Evolutionary conservation across 2,888 invertebrate species (phyloP).

Genomic region (Caradrina clavipalpis): DNA sequence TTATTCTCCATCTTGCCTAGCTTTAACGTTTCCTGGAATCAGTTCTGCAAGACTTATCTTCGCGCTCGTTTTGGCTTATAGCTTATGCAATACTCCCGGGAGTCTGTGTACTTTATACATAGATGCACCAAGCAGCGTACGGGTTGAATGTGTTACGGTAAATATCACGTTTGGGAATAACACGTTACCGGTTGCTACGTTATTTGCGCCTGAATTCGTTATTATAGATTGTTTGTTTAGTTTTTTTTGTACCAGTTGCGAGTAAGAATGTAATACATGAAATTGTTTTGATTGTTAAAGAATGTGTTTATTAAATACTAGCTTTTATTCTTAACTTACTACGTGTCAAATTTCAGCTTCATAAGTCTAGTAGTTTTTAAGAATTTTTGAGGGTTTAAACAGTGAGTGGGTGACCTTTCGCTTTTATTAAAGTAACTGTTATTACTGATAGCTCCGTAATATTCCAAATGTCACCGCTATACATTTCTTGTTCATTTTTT

Average conservation of each 20-base stretch:
- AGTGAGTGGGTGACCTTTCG: too few species aligned
- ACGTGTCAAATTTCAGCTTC: too few species aligned
- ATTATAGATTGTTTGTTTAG: background rate
- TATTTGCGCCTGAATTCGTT: background rate
- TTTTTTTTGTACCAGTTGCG: background rate
- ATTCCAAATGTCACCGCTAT: background rate
- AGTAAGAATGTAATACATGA: background rate
- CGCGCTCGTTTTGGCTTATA: conserved; percentile 34
- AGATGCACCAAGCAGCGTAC: conserved; percentile 30
- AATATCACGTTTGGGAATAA: conserved; percentile 51
- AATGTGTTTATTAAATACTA: background rate
- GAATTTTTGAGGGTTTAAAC: background rate
- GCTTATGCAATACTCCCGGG: conserved; percentile 57
- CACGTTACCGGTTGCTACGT: conserved; percentile 11
- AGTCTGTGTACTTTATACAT: conserved; percentile 28
- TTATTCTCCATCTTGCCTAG: conserved; percentile 31
- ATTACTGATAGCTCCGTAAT: background rate
- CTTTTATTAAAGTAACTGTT: background rate
- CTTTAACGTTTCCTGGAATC: conserved; percentile 36
- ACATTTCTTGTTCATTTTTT: conserved; percentile 4
- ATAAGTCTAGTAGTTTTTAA: background rate
- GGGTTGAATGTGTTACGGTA: conserved; percentile 34
- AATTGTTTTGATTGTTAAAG: background rate
- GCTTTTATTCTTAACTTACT: too few species aligned
- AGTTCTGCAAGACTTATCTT: conserved; percentile 28